Base-by-base conservation (phyloP, 2,888 invertebrate species). In the Spialia ferax region DNA sequence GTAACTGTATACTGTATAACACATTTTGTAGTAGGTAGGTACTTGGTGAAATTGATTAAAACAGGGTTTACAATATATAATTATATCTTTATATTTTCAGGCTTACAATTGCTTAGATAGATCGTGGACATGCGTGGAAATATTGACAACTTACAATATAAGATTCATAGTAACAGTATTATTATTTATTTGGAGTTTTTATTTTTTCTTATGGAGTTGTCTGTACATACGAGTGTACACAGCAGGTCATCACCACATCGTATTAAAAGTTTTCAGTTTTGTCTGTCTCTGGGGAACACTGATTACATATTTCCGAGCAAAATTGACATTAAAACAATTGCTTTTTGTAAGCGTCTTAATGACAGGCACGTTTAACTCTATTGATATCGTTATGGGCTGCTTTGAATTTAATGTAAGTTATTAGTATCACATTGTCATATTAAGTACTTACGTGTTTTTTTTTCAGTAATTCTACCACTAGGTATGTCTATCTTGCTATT, bases 21-120 rank as follows among this genome's bases (percentile, higher is more conserved):
- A n/a, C n/a, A n/a, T n/a, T n/a, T n/a, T n/a, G n/a, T n/a, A n/a
- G n/a, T n/a, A n/a, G n/a, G n/a, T n/a, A n/a, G n/a, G n/a, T n/a
- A n/a, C n/a, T n/a, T n/a, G n/a, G n/a, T n/a, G n/a, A n/a, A n/a
- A n/a, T n/a, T n/a, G n/a, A n/a, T n/a, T n/a, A n/a, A n/a, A n/a
- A n/a, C n/a, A n/a, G n/a, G n/a, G n/a, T n/a, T n/a, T n/a, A n/a
- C n/a, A n/a, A n/a, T n/a, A n/a, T n/a, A n/a, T n/a, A n/a, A n/a
- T n/a, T n/a, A n/a, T n/a, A n/a, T 5, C 35, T 20, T 48, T 57
- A 62, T 60, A 13, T 89, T 89, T 67, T 4, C 84, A 93, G 92
- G 93, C 92, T 1, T 93, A 92, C 71, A 72, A 79, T 67, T 81
- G 83, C 45, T 74, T 93, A 70, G 92, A 92, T 45, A 86, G 88